Evolutionary conservation across 2,113 vertebrate species (phyloP).

Genomic region (Loxodonta africana): DNA sequence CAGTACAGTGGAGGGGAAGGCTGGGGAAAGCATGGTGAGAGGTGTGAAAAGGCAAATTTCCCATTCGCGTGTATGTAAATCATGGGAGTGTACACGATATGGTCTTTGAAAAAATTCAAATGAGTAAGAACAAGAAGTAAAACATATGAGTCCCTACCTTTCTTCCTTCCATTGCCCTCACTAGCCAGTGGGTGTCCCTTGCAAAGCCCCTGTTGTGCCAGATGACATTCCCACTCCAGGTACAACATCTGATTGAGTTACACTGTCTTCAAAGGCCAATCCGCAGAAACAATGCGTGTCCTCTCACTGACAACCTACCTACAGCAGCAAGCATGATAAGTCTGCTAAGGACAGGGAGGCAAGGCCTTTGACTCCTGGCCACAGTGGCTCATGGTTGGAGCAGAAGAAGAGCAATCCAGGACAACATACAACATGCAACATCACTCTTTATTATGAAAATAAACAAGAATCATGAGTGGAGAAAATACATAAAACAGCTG

Average conservation of each 20-base stretch:
- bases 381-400: background rate
- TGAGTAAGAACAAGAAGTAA: too few species aligned
- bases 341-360: background rate
- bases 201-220: background rate
- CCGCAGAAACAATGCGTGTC: background rate
- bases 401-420: background rate
- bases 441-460: constrained; percentile 67
- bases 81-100: too few species aligned
- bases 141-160: background rate
- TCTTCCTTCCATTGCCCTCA: background rate
- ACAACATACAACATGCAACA: background rate
- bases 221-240: background rate
- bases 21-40: background rate
- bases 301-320: background rate
- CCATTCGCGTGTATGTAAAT: background rate
- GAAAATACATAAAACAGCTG: background rate
- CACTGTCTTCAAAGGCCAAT: background rate
- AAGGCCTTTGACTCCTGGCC: background rate
- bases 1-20: background rate
- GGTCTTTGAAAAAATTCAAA: too few species aligned
- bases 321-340: background rate
- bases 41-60: background rate
- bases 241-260: background rate
- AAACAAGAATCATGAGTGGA: background rate
- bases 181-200: background rate